These are phyloP conservation scores for Ara ararauna DNA, from an alignment of 2,797 vertebrate species.

Conservation along the genomic window DNA sequence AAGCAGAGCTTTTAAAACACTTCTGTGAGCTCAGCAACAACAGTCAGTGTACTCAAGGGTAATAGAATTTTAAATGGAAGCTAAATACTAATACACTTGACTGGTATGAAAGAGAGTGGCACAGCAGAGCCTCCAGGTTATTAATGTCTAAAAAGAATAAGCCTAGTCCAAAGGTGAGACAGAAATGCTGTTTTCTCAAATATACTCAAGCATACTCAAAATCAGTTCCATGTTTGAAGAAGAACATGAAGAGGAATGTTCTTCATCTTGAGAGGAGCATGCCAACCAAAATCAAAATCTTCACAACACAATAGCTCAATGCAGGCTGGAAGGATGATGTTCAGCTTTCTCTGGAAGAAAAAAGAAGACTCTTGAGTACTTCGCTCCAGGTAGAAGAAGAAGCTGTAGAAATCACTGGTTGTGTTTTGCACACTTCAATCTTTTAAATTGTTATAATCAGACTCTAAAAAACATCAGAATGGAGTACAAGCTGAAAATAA, in stretches of 20 bases:
- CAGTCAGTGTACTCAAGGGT: not conserved
- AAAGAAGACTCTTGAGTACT: not conserved
- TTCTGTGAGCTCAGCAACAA: conserved; percentile 11
- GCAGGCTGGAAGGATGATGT: not conserved
- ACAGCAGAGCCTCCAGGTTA: not conserved
- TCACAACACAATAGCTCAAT: not conserved
- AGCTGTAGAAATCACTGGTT: not conserved
- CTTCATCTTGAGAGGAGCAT: not conserved
- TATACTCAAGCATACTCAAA: not conserved
- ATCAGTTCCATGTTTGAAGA: not conserved
- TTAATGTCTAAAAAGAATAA: not conserved
- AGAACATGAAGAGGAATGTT: not conserved
- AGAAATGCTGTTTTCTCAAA: not conserved
- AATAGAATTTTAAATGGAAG: conserved; percentile 47
- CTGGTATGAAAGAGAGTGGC: not conserved
- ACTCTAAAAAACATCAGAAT: not conserved
- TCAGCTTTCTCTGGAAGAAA: not conserved
- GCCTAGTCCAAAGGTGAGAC: not conserved
- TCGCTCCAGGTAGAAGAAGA: not conserved
- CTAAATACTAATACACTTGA: not conserved
- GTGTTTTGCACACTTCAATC: not conserved
- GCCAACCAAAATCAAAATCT: not conserved
- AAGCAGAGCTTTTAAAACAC: not conserved
- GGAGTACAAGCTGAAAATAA: not conserved
- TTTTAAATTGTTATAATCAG: not conserved